Percentiles rank a stretch among this genome's conserved stretches.
Evolutionary conservation across 2,797 vertebrate species (phyloP).

Genomic region (Molossus molossus): DNA sequence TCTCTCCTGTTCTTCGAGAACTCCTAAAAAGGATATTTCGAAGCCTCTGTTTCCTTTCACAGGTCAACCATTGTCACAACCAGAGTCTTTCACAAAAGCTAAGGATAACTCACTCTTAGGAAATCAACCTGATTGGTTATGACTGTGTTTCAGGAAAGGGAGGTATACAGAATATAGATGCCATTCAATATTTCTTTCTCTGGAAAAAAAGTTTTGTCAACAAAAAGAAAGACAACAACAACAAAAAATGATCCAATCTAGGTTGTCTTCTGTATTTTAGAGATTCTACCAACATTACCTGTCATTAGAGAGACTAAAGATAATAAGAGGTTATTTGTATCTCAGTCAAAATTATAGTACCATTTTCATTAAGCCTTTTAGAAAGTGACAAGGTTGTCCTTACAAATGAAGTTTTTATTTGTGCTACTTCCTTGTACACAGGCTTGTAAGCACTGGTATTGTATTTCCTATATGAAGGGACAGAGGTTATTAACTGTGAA

Average conservation of each 20-base stretch:
- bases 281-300: neutral
- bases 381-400: conserved; percentile 55
- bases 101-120: conserved; percentile 5
- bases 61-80: conserved; percentile 18
- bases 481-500: conserved; percentile 54
- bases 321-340: conserved; percentile 54
- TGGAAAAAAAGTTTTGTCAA: conserved; percentile 39
- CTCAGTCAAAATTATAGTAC: conserved; percentile 41
- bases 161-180: neutral
- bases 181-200: conserved; percentile 19
- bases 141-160: conserved; percentile 13
- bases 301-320: conserved; percentile 20
- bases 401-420: conserved; percentile 45
- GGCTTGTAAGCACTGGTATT: conserved; percentile 38
- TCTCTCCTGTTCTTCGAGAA: conserved; percentile 51
- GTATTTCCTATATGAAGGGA: conserved; percentile 26
- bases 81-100: conserved; percentile 51
- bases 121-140: conserved; percentile 47
- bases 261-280: conserved; percentile 56
- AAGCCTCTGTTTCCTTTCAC: conserved; percentile 40
- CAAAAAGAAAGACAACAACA: conserved; percentile 34
- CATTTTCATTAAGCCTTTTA: conserved; percentile 35
- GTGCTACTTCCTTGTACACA: neutral
- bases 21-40: neutral
- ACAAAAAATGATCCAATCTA: conserved; percentile 53